Evolutionary conservation across 1,140 invertebrate species (phyloP).

Genomic region (Bursaphelenchus mucronatus): DNA sequence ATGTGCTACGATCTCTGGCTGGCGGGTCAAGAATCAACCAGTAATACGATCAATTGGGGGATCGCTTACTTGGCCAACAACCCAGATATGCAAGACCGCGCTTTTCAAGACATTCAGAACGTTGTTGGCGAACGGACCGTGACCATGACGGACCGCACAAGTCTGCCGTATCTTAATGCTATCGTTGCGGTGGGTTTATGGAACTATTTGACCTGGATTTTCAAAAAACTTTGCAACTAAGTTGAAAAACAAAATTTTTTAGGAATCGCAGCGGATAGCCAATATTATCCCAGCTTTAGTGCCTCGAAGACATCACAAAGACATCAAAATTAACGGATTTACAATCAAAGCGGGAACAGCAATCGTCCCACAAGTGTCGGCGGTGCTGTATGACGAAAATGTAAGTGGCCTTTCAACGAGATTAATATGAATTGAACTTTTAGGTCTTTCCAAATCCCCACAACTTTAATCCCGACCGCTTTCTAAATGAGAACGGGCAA

Average conservation of each 20-base stretch:
- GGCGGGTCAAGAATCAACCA: too few relatives aligned
- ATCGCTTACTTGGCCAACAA: neutral
- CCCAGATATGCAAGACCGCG: neutral
- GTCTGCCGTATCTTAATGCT: neutral
- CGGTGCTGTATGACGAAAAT: slow-evolving; percentile 2
- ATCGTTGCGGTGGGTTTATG: neutral
- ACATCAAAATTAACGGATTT: neutral
- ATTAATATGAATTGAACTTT: neutral
- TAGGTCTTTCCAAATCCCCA: neutral
- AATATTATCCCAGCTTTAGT: neutral
- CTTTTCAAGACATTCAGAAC: neutral
- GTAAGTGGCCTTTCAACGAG: neutral
- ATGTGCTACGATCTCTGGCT: too few relatives aligned
- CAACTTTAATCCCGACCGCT: too few relatives aligned
- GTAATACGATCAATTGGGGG: neutral
- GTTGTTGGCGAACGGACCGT: neutral
- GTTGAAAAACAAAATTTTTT: neutral
- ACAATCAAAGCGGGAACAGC: neutral
- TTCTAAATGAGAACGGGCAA: too few relatives aligned
- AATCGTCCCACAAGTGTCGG: neutral
- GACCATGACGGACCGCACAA: neutral
- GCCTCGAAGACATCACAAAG: neutral
- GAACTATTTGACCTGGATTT: neutral
- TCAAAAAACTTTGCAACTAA: neutral
- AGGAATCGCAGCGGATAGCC: neutral